These are phyloP conservation scores for Colossoma macropomum DNA, from an alignment of 2,113 vertebrate genomes.

Conservation along the genomic window DNA sequence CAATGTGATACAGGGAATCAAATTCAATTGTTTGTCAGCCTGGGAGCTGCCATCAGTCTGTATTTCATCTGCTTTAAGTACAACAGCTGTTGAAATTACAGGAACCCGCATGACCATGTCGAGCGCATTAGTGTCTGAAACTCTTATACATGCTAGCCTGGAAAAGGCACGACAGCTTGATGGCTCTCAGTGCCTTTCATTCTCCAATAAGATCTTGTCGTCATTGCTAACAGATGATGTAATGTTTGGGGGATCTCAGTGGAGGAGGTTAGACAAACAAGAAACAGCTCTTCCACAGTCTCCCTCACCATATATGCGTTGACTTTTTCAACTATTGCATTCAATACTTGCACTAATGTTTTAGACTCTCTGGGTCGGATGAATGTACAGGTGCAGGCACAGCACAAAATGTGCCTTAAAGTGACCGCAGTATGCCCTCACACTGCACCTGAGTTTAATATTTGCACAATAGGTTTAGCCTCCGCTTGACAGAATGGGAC, in stretches of 20 bases:
- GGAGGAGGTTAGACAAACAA: slow-evolving; percentile 7
- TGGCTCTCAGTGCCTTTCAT: background rate
- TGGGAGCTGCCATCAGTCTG: background rate
- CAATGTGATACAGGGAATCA: slow-evolving; percentile 4
- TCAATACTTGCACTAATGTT: background rate
- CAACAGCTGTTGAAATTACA: slow-evolving; percentile 19
- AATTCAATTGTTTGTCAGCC: background rate
- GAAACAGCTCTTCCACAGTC: background rate
- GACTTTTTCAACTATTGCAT: background rate
- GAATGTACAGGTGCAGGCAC: too few species aligned
- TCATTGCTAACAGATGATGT: background rate
- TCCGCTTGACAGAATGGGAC: too few species aligned
- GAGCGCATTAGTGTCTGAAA: background rate
- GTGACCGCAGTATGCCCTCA: too few species aligned
- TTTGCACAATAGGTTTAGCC: too few species aligned
- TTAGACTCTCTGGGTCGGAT: too few species aligned
- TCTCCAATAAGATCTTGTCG: background rate
- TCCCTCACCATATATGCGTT: background rate
- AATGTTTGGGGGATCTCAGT: slow-evolving; percentile 2
- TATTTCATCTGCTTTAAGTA: slow-evolving; percentile 16
- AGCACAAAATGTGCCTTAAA: too few species aligned
- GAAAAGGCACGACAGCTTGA: background rate
- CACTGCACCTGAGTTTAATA: too few species aligned
- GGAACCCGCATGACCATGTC: background rate
- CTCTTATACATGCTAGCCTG: background rate